Evolutionary conservation across 92 coral and sea anemone genomes (phyloP).

Genomic region (Scolanthus callimorphus): DNA sequence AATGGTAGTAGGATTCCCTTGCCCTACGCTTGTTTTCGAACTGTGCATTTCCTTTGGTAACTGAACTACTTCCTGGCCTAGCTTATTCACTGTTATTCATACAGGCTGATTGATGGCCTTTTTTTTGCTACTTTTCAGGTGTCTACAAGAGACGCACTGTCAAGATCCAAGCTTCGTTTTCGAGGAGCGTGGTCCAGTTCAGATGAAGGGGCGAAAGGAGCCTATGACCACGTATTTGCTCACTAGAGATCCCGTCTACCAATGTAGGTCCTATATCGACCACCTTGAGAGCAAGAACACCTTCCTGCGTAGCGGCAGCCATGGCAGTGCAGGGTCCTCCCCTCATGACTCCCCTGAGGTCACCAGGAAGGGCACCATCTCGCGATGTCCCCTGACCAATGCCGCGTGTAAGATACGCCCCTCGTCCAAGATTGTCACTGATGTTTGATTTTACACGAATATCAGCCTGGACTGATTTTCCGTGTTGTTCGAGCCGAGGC

Average conservation of each 20-base stretch:
- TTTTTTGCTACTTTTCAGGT: conserved; percentile 25
- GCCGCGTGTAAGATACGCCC: conserved; percentile 3
- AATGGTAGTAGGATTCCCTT: no score
- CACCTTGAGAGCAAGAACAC: conserved; percentile 17
- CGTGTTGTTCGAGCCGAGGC: no score
- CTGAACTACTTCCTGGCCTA: no score
- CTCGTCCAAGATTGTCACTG: conserved; percentile 24
- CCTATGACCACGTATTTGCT: conserved; percentile 77
- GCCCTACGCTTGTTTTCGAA: no score
- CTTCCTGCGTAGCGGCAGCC: conserved; percentile 5
- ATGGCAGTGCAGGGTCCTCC: background rate
- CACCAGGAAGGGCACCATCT: background rate
- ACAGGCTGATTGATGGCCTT: no score
- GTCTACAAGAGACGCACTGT: conserved; percentile 64
- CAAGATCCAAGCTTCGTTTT: conserved; percentile 71
- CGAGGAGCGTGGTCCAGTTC: conserved; percentile 79
- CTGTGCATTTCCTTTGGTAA: no score
- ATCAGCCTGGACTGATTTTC: no score
- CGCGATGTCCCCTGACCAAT: conserved; percentile 17
- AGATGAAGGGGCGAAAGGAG: conserved; percentile 82
- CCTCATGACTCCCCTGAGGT: background rate
- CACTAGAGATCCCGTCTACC: conserved; percentile 53
- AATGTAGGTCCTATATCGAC: conserved; percentile 22
- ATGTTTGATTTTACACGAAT: no score
- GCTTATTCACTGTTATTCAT: no score